Conservation (phyloP, 2,888 invertebrate species). For the Zaprionus lineosus region DNA sequence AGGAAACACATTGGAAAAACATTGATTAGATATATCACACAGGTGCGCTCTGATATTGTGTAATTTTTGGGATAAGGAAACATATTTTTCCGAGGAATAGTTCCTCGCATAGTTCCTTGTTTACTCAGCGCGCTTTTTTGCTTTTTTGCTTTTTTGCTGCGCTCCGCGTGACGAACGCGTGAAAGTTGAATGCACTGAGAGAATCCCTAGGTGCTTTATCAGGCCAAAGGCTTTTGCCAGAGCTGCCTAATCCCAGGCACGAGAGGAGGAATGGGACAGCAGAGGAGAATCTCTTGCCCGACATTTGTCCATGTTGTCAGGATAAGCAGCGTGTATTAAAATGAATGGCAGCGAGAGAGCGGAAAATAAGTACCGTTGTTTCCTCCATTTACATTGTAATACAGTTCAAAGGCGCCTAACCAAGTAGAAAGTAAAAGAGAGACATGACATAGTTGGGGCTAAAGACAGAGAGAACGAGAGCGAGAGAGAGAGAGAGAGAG, state of each 20-base stretch:
- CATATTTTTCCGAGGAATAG: too few relatives aligned
- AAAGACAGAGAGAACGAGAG: too few relatives aligned
- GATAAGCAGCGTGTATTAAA: conserved; percentile 29
- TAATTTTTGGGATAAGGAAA: too few relatives aligned
- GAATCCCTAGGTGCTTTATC: conserved; percentile 19
- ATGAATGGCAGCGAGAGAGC: conserved; percentile 20
- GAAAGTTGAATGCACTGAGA: conserved; percentile 15
- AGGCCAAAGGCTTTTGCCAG: conserved; percentile 12
- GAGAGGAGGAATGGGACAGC: not conserved
- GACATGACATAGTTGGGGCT: too few relatives aligned
- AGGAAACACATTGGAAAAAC: too few relatives aligned
- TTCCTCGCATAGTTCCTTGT: too few relatives aligned
- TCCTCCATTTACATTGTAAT: conserved; percentile 68
- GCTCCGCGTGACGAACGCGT: not conserved
- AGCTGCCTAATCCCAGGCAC: conserved; percentile 1
- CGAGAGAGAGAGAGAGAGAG: too few relatives aligned
- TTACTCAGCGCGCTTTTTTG: too few relatives aligned
- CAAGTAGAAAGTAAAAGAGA: conserved; percentile 31
- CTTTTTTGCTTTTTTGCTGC: too few relatives aligned
- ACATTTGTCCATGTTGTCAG: conserved; percentile 22
- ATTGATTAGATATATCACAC: too few relatives aligned
- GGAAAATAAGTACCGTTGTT: conserved; percentile 52
- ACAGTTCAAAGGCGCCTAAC: conserved; percentile 64
- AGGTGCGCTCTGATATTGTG: too few relatives aligned
- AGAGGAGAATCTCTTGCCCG: not conserved